Conservation (phyloP, 2,113 vertebrate species). For the Anser cygnoides region DNA sequence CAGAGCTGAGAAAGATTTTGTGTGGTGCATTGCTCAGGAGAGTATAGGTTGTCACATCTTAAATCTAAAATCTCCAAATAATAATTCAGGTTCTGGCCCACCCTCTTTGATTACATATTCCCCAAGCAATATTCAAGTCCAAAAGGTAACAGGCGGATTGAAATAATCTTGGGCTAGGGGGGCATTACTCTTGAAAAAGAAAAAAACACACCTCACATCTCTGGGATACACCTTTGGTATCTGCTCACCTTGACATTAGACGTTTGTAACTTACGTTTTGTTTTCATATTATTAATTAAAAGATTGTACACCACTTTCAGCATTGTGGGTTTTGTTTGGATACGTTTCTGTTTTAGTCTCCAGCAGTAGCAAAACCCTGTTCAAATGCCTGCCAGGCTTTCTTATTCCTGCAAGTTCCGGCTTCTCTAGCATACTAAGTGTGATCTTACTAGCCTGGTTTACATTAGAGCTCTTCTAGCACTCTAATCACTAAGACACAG, state of each 20-base stretch:
- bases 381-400: neutral
- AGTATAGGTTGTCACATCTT: neutral
- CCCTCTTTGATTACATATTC: neutral
- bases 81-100: neutral
- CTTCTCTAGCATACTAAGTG: neutral
- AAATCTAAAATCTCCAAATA: neutral
- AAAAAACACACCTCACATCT: neutral
- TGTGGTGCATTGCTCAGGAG: neutral
- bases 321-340: neutral
- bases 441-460: neutral
- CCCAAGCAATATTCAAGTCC: neutral
- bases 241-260: neutral
- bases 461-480: neutral
- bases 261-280: neutral
- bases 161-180: neutral
- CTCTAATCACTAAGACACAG: neutral
- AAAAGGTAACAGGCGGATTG: neutral
- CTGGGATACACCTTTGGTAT: neutral
- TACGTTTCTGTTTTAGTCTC: neutral
- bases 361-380: neutral
- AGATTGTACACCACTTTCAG: neutral
- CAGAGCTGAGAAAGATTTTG: neutral
- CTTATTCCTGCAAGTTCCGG: neutral
- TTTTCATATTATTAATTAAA: slow-evolving; percentile 1
- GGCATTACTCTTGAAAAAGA: neutral